These are phyloP conservation scores for Astreopora myriophthalma DNA, from an alignment of 64 coral and sea anemone genomes.

Conservation along the genomic window DNA sequence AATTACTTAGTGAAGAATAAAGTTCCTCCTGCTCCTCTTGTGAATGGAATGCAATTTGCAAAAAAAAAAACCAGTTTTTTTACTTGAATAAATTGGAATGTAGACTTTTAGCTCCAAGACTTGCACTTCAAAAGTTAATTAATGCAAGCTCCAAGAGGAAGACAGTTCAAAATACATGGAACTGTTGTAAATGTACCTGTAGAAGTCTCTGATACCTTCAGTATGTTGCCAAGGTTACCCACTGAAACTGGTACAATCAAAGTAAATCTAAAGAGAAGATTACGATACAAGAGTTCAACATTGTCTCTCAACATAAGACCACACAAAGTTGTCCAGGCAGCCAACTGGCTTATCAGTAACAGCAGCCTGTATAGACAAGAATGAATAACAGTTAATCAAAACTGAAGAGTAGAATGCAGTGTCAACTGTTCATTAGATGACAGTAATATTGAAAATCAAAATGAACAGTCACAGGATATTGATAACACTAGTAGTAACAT, in stretches of 20 bases:
- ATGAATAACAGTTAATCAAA: conserved; percentile 43
- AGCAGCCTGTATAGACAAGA: background rate
- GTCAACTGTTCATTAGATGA: background rate
- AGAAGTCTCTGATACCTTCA: background rate
- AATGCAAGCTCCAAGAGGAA: background rate
- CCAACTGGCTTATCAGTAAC: conserved; percentile 24
- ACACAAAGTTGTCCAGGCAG: background rate
- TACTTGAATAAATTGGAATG: background rate
- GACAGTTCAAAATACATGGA: background rate
- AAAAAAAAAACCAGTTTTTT: conserved; percentile 5
- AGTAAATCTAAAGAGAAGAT: background rate
- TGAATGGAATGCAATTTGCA: conserved; percentile 1
- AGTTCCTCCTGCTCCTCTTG: background rate
- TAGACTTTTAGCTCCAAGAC: conserved; percentile 1
- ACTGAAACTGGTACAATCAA: background rate
- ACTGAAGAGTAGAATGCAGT: background rate
- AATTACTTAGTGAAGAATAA: background rate
- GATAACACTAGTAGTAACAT: conserved; percentile 20
- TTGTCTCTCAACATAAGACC: background rate
- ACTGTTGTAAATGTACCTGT: background rate
- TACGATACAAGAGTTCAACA: background rate
- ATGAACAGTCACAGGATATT: conserved; percentile 39
- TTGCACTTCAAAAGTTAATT: background rate
- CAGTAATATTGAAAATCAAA: conserved; percentile 5
- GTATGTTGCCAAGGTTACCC: background rate